Evolutionary conservation across 2,797 vertebrate genomes (phyloP).

Genomic region (Numenius phaeopus): DNA sequence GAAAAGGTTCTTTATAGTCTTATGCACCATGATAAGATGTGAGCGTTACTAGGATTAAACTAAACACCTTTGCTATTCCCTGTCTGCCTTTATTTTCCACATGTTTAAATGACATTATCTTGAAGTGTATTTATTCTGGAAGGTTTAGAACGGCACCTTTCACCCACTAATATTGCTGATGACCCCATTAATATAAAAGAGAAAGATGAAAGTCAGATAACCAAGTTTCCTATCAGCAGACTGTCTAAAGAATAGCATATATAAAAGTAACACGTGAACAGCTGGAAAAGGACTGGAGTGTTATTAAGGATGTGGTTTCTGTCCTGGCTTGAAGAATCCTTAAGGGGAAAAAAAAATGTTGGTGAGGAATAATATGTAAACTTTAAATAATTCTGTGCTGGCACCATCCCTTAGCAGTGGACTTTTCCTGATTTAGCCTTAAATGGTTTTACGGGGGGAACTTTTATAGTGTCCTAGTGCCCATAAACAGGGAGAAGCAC

Average conservation of each 20-base stretch:
- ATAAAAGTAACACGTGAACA: not conserved
- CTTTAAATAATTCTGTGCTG: not conserved
- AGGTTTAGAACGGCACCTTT: not conserved
- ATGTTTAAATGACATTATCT: not conserved
- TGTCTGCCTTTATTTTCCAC: not conserved
- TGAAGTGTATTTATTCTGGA: not conserved
- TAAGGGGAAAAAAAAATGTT: not conserved
- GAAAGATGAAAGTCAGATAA: not conserved
- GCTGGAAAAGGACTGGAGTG: not conserved
- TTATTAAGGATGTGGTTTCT: not conserved
- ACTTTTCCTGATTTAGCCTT: not conserved
- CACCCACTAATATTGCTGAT: not conserved
- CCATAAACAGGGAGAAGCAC: not conserved
- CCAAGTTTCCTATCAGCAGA: not conserved
- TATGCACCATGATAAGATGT: not conserved
- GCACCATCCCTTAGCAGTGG: not conserved
- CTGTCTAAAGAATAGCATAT: not conserved
- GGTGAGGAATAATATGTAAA: not conserved
- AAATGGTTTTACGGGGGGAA: not conserved
- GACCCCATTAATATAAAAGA: not conserved
- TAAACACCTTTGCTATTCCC: not conserved
- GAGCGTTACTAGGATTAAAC: not conserved
- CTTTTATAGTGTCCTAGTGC: not conserved
- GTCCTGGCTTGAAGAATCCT: not conserved
- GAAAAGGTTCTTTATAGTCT: not conserved